Evolutionary conservation across 2,797 vertebrate genomes (phyloP).

Genomic region (Characodon lateralis): DNA sequence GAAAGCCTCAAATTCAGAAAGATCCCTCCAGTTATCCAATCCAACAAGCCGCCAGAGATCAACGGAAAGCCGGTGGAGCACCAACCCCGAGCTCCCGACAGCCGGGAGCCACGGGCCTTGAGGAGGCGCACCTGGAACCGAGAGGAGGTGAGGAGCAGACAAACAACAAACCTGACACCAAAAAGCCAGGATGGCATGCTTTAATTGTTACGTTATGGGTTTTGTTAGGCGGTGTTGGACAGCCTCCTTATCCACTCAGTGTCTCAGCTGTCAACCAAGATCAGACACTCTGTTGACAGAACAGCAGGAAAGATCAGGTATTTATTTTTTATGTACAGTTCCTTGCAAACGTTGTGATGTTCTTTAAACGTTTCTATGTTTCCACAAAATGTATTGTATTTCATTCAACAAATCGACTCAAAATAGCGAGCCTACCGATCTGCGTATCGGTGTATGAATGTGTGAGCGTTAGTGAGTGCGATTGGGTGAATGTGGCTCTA

Average conservation of each 20-base stretch:
- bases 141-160: constrained; percentile 87
- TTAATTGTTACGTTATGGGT: constrained; percentile 19
- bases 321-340: neutral
- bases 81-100: constrained; percentile 85
- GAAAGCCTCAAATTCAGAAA: constrained; percentile 99
- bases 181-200: neutral
- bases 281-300: constrained; percentile 94
- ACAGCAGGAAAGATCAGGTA: constrained; percentile 97
- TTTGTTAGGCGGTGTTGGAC: constrained; percentile 90
- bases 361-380: neutral
- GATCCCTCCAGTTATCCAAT: constrained; percentile 90
- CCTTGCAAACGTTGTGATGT: neutral
- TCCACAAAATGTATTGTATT: neutral
- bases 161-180: neutral
- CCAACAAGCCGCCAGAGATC: constrained; percentile 88
- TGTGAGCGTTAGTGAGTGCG: no score
- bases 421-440: no score
- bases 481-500: no score
- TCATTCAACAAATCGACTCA: no score
- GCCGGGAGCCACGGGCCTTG: constrained; percentile 89
- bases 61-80: constrained; percentile 87
- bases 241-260: constrained; percentile 94
- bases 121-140: constrained; percentile 96
- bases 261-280: constrained; percentile 95
- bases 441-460: no score